Conservation (phyloP, 2,888 invertebrate species). For the Euzophera pinguis region DNA sequence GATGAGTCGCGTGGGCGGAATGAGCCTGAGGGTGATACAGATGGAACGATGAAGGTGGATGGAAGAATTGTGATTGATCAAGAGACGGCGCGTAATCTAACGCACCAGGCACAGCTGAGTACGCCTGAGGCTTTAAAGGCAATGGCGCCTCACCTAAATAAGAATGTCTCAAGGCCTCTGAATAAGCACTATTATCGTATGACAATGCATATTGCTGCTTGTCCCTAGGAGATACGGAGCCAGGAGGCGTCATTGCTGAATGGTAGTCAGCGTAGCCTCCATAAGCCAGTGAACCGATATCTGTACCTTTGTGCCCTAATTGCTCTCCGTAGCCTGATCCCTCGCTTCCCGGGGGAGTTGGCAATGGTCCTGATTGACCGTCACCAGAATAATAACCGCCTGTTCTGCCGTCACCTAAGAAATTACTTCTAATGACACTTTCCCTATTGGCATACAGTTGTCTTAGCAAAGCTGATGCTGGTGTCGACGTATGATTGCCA, state of each 20-base stretch:
- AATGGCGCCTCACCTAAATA: constrained; percentile 79
- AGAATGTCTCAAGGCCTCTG: constrained; percentile 80
- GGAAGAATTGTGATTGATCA: constrained; percentile 93
- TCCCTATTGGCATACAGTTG: constrained; percentile 96
- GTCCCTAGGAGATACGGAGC: constrained; percentile 97
- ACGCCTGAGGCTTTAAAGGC: constrained; percentile 94
- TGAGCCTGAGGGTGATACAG: constrained; percentile 87
- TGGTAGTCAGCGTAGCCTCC: constrained; percentile 89
- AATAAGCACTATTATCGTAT: constrained; percentile 81
- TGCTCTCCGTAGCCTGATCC: constrained; percentile 85
- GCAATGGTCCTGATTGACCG: constrained; percentile 86
- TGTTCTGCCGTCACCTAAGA: constrained; percentile 68
- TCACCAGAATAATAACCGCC: constrained; percentile 78
- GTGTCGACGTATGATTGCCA: constrained; percentile 81
- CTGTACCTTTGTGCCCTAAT: constrained; percentile 75
- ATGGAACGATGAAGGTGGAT: constrained; percentile 89
- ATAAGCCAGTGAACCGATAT: constrained; percentile 81
- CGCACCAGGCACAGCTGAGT: constrained; percentile 85
- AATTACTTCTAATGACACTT: constrained; percentile 96
- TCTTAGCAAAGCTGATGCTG: constrained; percentile 92
- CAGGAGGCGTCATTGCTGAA: constrained; percentile 97
- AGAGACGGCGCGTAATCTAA: constrained; percentile 83
- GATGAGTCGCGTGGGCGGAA: constrained; percentile 62
- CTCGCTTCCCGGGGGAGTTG: constrained; percentile 95
- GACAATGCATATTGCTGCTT: constrained; percentile 82